Evolutionary conservation across 2,888 invertebrate species (phyloP), one percentile per base, ranked within the genome.

Genomic region (Drosophila falleni): DNA sequence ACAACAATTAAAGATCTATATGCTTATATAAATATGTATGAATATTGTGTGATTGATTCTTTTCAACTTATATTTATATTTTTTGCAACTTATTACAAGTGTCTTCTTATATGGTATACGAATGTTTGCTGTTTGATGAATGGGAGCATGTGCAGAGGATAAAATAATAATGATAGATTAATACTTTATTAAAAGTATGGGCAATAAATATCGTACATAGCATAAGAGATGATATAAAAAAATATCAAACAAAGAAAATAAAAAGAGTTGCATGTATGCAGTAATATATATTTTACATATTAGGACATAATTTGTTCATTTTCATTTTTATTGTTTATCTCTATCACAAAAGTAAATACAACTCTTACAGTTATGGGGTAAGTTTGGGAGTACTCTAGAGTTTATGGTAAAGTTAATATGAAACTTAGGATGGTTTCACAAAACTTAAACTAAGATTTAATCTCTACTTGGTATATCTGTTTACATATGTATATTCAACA

Each of bases 291-390:
- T 23, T 49, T 54, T 62, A 62, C 62, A 55, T 46, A 23, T 54
- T 61, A 65, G 29, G 47, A 66, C 51, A 68, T 71, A 81, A 74
- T 84, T 84, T 84, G 87, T 75, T 84, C 84, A 79, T 81, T 47
- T 78, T 78, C 65, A 65, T 72, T 84, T 65, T 70, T 83, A 65
- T 76, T 76, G 61, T 58, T 71, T 64, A 54, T 80, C 71, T 74
- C 84, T 84, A 84, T 84, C 84, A 84, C 84, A 84, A 84, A 84
- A 87, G 81, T 87, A 84, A 84, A 84, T 87, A 87, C 81, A 84
- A 81, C 78, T 87, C 81, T 72, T 84, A 82, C 69, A 68, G 31
- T 31, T 47, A 15, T 23, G 15, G 51, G 63, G 70, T 53, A 59
- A 69, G 64, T 67, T 47, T n/a, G 35, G 59, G 44, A 64, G 50